Evolutionary conservation across 2,797 vertebrate species (phyloP), one percentile per base, ranked within the genome.

Genomic region (Orientallactaga sibirica): DNA sequence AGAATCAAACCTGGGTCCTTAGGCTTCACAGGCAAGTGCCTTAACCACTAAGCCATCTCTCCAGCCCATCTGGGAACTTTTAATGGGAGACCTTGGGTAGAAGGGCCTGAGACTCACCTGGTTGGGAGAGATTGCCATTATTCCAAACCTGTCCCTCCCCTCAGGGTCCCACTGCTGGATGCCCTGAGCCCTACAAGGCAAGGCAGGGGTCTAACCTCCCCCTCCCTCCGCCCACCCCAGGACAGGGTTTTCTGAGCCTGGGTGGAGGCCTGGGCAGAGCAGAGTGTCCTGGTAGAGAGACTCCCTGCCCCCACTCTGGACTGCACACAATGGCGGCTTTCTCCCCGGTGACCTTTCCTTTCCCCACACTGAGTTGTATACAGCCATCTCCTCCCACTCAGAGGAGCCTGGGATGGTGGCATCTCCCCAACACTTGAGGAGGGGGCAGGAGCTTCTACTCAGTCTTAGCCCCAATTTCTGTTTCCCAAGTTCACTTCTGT

Each of bases 261-360:
- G 93, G 52, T 0, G 15, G 90, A 89, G 84, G 91, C 80, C 93
- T 70, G 86, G 68, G 41, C 80, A 86, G 73, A 92, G 94, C 92
- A 24, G 29, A 85, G 75, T 82, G 93, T 94, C 92, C 91, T 90
- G 74, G 71, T 89, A 94, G 64, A 94, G 71, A 41, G 58, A 41
- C 85, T 90, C 94, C 92, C 94, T 20, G 86, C 97, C 97, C 96
- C 96, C 96, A 48, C 90, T 75, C 83, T 78, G 3, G 22, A 91
- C n/a, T 16, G 79, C 82, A 95, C 90, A 97, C 97, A 95, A 97
- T 96, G 95, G 76, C 92, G 25, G 93, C 96, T 97, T 96, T 96
- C 96, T 97, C 96, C 96, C 96, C 85, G 1, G 0, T 95, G 96
- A 95, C 97, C 97, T 96, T 97, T 89, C 87, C 87, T 89, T 80